Conservation (phyloP, 2,113 vertebrate genomes). For the Cololabis saira region DNA sequence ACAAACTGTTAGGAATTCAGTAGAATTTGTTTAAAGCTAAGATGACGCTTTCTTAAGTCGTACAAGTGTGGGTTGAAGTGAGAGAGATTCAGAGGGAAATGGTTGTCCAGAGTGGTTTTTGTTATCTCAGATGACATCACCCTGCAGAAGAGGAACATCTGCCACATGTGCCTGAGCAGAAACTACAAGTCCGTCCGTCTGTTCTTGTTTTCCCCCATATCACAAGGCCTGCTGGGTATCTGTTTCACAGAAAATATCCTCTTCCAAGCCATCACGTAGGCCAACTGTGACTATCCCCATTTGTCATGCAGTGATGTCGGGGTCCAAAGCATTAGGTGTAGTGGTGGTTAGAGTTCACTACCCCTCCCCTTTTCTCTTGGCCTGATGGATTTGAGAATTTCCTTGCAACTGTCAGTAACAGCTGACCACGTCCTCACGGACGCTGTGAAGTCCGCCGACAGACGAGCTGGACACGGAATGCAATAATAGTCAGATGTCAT, state of each 20-base stretch:
- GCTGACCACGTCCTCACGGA: slow-evolving; percentile 27
- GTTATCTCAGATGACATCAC: slow-evolving; percentile 64
- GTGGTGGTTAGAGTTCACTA: background rate
- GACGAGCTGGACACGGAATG: background rate
- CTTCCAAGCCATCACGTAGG: background rate
- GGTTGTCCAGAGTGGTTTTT: slow-evolving; percentile 1
- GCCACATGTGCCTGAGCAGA: slow-evolving; percentile 24
- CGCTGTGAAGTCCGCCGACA: background rate
- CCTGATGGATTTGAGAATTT: slow-evolving; percentile 39
- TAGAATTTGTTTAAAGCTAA: background rate
- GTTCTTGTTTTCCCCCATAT: slow-evolving; percentile 4
- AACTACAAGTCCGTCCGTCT: background rate
- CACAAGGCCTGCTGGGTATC: slow-evolving; percentile 14
- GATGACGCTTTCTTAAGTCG: background rate
- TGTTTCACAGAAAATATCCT: slow-evolving; percentile 32
- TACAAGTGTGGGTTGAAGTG: background rate
- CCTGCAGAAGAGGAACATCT: slow-evolving; percentile 64
- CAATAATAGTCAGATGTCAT: slow-evolving; percentile 19
- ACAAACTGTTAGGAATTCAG: too few species aligned
- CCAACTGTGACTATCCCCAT: slow-evolving; percentile 20
- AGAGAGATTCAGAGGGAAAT: too few species aligned
- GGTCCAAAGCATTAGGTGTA: slow-evolving; percentile 22
- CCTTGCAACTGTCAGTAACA: slow-evolving; percentile 37
- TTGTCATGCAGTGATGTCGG: slow-evolving; percentile 51
- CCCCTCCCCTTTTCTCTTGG: slow-evolving; percentile 5